Base-by-base conservation (phyloP, 2,113 vertebrate genomes). In the Calonectris borealis region DNA sequence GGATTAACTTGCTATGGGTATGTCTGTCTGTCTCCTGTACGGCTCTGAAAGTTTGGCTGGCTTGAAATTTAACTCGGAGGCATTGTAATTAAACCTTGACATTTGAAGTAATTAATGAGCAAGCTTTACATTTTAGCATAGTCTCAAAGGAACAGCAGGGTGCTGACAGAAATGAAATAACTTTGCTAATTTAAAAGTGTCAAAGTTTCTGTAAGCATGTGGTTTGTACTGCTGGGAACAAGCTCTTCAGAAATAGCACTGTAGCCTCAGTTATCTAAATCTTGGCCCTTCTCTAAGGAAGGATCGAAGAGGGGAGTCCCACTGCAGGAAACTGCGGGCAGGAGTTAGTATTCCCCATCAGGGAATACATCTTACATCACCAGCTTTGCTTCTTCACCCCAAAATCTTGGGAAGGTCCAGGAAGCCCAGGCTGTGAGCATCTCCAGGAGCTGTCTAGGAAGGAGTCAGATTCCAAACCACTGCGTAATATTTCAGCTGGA, bases 81-180 rank as follows among this genome's bases (percentile, higher is more conserved):
- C 62, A 55, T 83, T 85, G 93, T 81, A 95, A 93, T 92, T 95
- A 92, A 94, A 86, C 68, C 64, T 83, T 93, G 91, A 68, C 81
- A 75, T 90, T 78, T 87, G 68, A 86, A 83, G 55, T 93, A 89
- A 95, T 95, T 95, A 94, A 94, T 58, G 32, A 86, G 77, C 21
- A 89, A 78, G 64, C 36, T 94, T 90, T 93, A 40, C 26, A 51
- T 72, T 86, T 76, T 71, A 95, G 66, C 34, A 31, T 52, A 48
- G 66, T 87, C 79, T 89, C 87, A 65, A 75, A 95, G 75, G 75
- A 93, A 48, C 65, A 85, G 80, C 65, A 77, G 77, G 42, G 26
- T 68, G 60, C 38, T 60, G 66, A 62, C 81, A 94, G 79, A 92
- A 89, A 86, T 61, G 7, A 78, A 94, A 93, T 75, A 86, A 79